These are phyloP conservation scores for Periophthalmus magnuspinnatus DNA, from an alignment of 2,797 vertebrate genomes.

Conservation along the genomic window DNA sequence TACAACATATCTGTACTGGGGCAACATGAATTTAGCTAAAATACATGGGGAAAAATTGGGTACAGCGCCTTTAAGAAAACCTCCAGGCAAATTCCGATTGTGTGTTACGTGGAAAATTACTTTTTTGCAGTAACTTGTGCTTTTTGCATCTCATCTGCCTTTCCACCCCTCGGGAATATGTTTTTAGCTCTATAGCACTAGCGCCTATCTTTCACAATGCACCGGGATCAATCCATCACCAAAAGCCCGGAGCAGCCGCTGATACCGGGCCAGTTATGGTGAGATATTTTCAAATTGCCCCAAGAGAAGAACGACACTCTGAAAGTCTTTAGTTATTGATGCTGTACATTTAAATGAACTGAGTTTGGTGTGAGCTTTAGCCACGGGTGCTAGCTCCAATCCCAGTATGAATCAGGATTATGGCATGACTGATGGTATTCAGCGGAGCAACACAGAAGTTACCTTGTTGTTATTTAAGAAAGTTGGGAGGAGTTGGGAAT, in stretches of 20 bases:
- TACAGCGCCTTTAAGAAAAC: conserved; percentile 9
- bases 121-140: conserved; percentile 16
- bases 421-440: conserved; percentile 10
- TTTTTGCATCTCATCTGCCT: conserved; percentile 23
- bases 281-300: conserved; percentile 14
- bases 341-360: conserved; percentile 20
- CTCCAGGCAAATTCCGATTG: conserved; percentile 20
- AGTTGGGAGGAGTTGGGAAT: background rate
- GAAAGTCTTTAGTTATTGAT: conserved; percentile 31
- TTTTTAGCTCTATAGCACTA: conserved; percentile 19
- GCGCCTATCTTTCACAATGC: conserved; percentile 8
- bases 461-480: background rate
- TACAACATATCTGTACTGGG: no score
- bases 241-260: conserved; percentile 11
- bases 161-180: conserved; percentile 19
- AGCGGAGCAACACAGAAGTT: conserved; percentile 5
- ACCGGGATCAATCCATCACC: conserved; percentile 11
- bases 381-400: conserved; percentile 9
- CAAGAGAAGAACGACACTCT: background rate
- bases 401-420: background rate
- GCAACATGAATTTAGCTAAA: no score
- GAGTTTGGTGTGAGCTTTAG: conserved; percentile 3
- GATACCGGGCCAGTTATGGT: background rate
- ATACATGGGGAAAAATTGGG: no score
- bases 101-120: conserved; percentile 31